Conservation (phyloP, 2,888 invertebrate genomes). For the Drosophila ezoana region DNA sequence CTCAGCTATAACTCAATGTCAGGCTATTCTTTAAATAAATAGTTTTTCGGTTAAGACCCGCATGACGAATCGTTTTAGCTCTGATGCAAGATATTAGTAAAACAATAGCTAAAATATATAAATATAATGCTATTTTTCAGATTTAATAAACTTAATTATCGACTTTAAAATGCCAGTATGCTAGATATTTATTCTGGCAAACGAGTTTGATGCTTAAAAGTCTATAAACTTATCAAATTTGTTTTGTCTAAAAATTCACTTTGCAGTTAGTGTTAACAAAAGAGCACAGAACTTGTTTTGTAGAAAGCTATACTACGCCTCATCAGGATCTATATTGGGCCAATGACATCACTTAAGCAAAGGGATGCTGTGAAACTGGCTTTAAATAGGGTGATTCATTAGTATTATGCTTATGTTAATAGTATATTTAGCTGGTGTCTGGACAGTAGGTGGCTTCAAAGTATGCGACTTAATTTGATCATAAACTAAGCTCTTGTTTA, state of each 20-base stretch:
- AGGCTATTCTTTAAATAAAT: conserved; percentile 13
- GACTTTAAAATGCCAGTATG: conserved; percentile 35
- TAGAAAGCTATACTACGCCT: conserved; percentile 22
- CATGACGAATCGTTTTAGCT: conserved; percentile 22
- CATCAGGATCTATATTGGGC: conserved; percentile 64
- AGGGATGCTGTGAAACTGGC: conserved; percentile 58
- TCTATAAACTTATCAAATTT: conserved; percentile 33
- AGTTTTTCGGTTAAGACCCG: conserved; percentile 17
- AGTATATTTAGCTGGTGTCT: not conserved
- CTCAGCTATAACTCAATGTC: conserved; percentile 36
- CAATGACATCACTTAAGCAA: conserved; percentile 58
- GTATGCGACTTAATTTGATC: conserved; percentile 20
- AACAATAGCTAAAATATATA: conserved; percentile 15
- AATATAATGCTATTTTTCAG: conserved; percentile 25
- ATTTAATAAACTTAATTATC: conserved; percentile 53
- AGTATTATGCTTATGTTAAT: conserved; percentile 20
- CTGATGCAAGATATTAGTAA: conserved; percentile 17
- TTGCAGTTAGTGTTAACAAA: conserved; percentile 45
- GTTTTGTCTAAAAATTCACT: conserved; percentile 26
- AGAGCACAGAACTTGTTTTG: conserved; percentile 43
- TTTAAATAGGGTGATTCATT: conserved; percentile 30
- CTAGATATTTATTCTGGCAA: conserved; percentile 21
- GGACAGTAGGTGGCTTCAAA: conserved; percentile 19
- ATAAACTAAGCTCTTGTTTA: conserved; percentile 22
- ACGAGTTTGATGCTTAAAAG: conserved; percentile 56